Evolutionary conservation across 2,797 vertebrate genomes (phyloP).

Genomic region (Smutsia gigantea): DNA sequence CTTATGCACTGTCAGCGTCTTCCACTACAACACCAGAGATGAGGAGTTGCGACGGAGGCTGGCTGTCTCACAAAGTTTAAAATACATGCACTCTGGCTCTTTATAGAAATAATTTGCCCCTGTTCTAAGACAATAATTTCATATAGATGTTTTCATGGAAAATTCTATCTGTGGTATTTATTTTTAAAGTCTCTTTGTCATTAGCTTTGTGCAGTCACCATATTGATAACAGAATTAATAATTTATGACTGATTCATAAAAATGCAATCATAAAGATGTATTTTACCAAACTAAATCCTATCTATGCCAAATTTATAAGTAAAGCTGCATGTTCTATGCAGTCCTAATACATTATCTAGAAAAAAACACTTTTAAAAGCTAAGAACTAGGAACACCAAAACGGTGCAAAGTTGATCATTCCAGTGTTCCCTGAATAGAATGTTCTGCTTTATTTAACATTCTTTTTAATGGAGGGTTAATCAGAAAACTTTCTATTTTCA

Average conservation of each 20-base stretch:
- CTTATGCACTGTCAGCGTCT: neutral
- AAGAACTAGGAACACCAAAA: neutral
- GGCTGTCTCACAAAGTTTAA: neutral
- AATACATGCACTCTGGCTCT: accelerated
- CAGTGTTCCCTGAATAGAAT: neutral
- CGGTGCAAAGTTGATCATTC: neutral
- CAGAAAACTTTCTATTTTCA: neutral
- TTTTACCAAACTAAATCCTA: constrained; percentile 44
- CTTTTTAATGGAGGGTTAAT: neutral
- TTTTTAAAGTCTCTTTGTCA: neutral
- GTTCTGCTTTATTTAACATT: neutral
- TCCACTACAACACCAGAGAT: neutral
- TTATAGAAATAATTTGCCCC: accelerated
- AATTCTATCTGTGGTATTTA: neutral
- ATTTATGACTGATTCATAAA: neutral
- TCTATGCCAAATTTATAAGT: neutral
- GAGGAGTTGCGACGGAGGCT: accelerated
- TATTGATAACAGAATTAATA: neutral
- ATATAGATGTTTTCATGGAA: accelerated
- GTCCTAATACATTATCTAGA: neutral
- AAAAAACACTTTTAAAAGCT: neutral
- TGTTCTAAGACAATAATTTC: neutral
- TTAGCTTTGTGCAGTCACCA: constrained; percentile 9
- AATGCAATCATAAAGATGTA: neutral
- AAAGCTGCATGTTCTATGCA: neutral